Conservation (phyloP, 2,888 invertebrate species). For the Aphidius colemani region DNA sequence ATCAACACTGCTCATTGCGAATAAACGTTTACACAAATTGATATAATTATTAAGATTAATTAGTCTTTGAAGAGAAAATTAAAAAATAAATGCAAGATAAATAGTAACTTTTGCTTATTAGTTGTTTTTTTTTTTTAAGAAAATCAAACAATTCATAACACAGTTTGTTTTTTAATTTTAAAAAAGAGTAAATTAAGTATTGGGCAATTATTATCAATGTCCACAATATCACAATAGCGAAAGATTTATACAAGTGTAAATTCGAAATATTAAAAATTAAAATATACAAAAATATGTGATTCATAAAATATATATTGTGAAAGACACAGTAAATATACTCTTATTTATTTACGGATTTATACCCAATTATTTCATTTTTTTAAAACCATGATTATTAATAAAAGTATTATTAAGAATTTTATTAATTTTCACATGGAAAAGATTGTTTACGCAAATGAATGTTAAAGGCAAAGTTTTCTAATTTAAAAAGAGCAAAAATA, state of each 20-base stretch:
- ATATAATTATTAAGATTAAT: conserved; percentile 31
- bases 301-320: conserved; percentile 31
- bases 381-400: not conserved
- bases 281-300: conserved; percentile 57
- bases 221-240: conserved; percentile 53
- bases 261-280: conserved; percentile 50
- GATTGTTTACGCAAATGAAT: conserved; percentile 3
- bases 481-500: not conserved
- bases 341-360: conserved; percentile 18
- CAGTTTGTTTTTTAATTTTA: conserved; percentile 6
- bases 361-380: conserved; percentile 12
- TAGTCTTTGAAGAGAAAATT: conserved; percentile 35
- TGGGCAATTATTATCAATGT: conserved; percentile 31
- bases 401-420: conserved; percentile 6
- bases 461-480: not conserved
- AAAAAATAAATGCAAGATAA: conserved; percentile 27
- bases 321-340: not conserved
- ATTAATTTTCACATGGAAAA: not conserved
- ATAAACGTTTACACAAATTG: conserved; percentile 22
- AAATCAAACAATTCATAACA: not conserved
- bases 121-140: conserved; percentile 9
- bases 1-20: conserved; percentile 27
- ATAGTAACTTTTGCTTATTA: conserved; percentile 12
- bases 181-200: conserved; percentile 36
- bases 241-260: conserved; percentile 41